phyloP scores from a whole-genome alignment of 1,140 invertebrate genomes.

The Olivierus martensii region DNA sequence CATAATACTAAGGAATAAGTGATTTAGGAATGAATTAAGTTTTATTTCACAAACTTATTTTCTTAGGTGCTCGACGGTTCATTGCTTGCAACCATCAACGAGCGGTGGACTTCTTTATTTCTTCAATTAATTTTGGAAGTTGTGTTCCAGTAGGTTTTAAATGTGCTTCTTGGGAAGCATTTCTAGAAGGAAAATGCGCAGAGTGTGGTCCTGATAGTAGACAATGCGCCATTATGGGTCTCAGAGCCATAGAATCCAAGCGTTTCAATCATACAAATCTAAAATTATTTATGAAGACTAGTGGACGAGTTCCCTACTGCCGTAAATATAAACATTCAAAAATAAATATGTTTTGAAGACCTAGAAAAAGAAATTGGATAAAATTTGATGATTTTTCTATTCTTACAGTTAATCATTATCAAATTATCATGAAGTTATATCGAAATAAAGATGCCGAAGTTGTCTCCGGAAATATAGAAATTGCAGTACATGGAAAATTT shows the following conservation, averaged over 20 bases:
- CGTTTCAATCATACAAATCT: background rate
- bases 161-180: slow-evolving; percentile 51
- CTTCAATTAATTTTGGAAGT: slow-evolving; percentile 54
- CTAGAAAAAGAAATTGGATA: too few relatives aligned
- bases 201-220: slow-evolving; percentile 53
- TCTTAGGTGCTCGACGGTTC: slow-evolving; percentile 60
- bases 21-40: too few relatives aligned
- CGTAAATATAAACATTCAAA: slow-evolving; percentile 40
- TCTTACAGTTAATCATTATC: too few relatives aligned
- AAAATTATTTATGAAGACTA: slow-evolving; percentile 60
- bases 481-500: too few relatives aligned
- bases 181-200: slow-evolving; percentile 52
- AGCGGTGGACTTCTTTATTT: slow-evolving; percentile 65
- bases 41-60: slow-evolving; percentile 33
- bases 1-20: too few relatives aligned
- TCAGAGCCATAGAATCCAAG: slow-evolving; percentile 27
- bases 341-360: background rate
- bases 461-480: too few relatives aligned
- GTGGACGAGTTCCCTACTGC: slow-evolving; percentile 58
- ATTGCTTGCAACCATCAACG: slow-evolving; percentile 73
- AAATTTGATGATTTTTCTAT: too few relatives aligned
- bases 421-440: too few relatives aligned
- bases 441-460: too few relatives aligned
- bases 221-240: slow-evolving; percentile 66
- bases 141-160: slow-evolving; percentile 57